These are phyloP conservation scores for Netelia inedita DNA, from an alignment of 2,888 invertebrate genomes.

Conservation along the genomic window DNA sequence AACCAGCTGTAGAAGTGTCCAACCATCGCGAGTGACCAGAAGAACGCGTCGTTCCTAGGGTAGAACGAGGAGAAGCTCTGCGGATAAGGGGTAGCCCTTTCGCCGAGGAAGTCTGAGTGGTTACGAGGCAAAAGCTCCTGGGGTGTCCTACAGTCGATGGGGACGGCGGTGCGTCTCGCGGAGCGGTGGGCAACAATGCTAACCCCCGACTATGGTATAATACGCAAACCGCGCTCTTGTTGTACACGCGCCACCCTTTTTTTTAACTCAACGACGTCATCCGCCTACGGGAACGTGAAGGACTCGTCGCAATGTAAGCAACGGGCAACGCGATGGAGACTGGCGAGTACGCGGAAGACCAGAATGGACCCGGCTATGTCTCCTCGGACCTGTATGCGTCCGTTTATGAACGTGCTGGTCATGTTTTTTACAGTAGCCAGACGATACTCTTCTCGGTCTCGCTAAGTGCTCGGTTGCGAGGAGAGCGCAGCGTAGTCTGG, in stretches of 20 bases:
- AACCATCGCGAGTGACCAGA: slow-evolving; percentile 6
- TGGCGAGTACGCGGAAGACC: slow-evolving; percentile 43
- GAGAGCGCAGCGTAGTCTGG: slow-evolving; percentile 33
- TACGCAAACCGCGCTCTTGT: slow-evolving; percentile 43
- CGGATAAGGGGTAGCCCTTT: slow-evolving; percentile 78
- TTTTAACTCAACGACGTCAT: slow-evolving; percentile 51
- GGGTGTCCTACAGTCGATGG: slow-evolving; percentile 36
- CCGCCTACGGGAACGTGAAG: slow-evolving; percentile 78
- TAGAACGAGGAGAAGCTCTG: slow-evolving; percentile 53
- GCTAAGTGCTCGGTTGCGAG: slow-evolving; percentile 48
- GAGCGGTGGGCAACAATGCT: slow-evolving; percentile 76
- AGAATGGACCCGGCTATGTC: slow-evolving; percentile 60
- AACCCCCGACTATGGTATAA: slow-evolving; percentile 64
- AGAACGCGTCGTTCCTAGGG: slow-evolving; percentile 45
- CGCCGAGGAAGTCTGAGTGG: slow-evolving; percentile 77
- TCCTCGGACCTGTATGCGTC: slow-evolving; percentile 22
- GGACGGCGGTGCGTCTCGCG: slow-evolving; percentile 66
- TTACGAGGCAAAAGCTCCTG: slow-evolving; percentile 64
- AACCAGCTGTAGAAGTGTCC: slow-evolving; percentile 26
- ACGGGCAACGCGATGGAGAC: slow-evolving; percentile 73
- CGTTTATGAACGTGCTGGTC: slow-evolving; percentile 53
- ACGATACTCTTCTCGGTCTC: slow-evolving; percentile 79
- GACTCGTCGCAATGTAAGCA: slow-evolving; percentile 79
- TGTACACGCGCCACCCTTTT: slow-evolving; percentile 42
- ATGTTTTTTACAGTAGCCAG: slow-evolving; percentile 84